Base-by-base conservation (phyloP, 2,888 invertebrate species). In the Athalia circularis region DNA sequence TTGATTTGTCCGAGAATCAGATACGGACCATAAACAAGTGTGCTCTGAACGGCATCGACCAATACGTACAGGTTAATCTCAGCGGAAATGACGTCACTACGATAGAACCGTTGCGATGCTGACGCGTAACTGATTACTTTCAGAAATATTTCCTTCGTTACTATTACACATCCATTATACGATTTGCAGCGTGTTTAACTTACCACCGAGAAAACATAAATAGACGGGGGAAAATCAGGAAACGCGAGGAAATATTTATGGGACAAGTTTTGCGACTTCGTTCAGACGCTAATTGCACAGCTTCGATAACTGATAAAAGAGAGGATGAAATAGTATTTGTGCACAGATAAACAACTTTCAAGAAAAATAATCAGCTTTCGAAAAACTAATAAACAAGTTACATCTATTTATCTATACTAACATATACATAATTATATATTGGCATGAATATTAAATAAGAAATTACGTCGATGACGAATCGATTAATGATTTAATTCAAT, bases 261-360 rank as follows among this genome's bases (percentile, higher is more conserved):
- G 79, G 79, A 77, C 79, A 84, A 86, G 85, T 85, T 85, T 85
- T 81, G 81, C 81, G 80, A 80, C 79, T 29, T 29, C 29, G 29
- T 29, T 29, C 29, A 29, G 68, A 78, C 78, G 81, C 83, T 84
- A 83, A 85, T 85, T 82, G 82, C 80, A 77, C 48, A 59, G 8
- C 43, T 15, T n/a, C 59, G 15, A 45, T 47, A 70, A 8, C n/a
- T 7, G 65, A 47, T n/a, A n/a, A 8, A 64, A 8, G 29, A 43
- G 15, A n/a, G 13, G 8, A 15, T 13, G 8, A 13, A 47, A 48
- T 50, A 67, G 48, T 67, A 13, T 9, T 8, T 8, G 50, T 13
- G 8, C 48, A 50, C 7, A 15, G 47, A 50, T 67, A 67, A 29
- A 29, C 29, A 29, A 29, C 0, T 2, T 29, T 29, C 29, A 29